Evolutionary conservation across 1,140 invertebrate genomes (phyloP).

Genomic region (Drosophila kohkoa): DNA sequence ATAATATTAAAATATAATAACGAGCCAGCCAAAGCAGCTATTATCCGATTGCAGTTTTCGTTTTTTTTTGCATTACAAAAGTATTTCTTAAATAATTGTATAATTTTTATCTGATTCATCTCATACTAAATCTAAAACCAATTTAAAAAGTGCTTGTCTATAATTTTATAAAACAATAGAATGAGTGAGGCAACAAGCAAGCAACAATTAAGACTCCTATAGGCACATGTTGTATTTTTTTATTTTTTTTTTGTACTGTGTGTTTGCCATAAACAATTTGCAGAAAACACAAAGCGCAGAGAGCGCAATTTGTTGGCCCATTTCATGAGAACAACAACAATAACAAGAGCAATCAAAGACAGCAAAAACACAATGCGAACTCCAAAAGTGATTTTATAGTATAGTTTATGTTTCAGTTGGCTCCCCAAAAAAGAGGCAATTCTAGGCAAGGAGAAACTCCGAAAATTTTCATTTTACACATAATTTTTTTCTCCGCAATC

Average conservation of each 20-base stretch:
- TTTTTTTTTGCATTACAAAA: too few species aligned
- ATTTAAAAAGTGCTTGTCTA: background rate
- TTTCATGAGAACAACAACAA: slow-evolving; percentile 57
- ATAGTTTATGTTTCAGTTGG: slow-evolving; percentile 59
- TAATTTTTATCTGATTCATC: too few species aligned
- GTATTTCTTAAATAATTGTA: too few species aligned
- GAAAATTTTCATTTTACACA: slow-evolving; percentile 24
- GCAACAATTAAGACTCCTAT: slow-evolving; percentile 32
- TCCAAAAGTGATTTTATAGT: slow-evolving; percentile 70
- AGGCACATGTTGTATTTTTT: background rate
- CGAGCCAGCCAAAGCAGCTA: too few species aligned
- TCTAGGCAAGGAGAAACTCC: slow-evolving; percentile 15
- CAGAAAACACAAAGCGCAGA: slow-evolving; percentile 41
- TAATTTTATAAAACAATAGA: background rate
- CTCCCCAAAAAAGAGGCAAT: background rate
- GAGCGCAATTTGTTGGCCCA: slow-evolving; percentile 60
- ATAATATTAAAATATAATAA: too few species aligned
- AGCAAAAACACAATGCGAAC: slow-evolving; percentile 22
- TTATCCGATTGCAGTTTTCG: too few species aligned
- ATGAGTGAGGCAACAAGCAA: background rate
- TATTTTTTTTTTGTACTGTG: slow-evolving; percentile 11
- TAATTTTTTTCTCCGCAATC: background rate
- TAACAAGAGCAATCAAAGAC: slow-evolving; percentile 1
- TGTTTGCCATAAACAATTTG: slow-evolving; percentile 62
- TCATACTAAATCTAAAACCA: too few species aligned